These are phyloP conservation scores for Elgonia sp. DNA, from an alignment of 2,888 invertebrate genomes.

Conservation along the genomic window DNA sequence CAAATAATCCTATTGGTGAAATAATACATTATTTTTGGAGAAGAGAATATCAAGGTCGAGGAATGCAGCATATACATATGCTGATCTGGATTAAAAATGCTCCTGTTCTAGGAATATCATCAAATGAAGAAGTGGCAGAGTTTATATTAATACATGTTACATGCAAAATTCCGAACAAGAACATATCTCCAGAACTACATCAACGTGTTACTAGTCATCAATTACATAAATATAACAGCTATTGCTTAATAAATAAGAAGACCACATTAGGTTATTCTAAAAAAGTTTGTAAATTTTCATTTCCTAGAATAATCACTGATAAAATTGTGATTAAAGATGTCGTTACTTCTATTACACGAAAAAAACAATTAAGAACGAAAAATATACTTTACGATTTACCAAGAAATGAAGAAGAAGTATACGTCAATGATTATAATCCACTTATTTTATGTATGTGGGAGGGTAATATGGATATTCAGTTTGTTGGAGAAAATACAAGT, in stretches of 20 bases:
- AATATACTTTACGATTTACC: constrained; percentile 81
- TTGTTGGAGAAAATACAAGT: constrained; percentile 77
- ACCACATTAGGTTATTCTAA: constrained; percentile 39
- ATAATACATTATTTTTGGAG: constrained; percentile 78
- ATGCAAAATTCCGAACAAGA: constrained; percentile 76
- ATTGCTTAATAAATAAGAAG: constrained; percentile 74
- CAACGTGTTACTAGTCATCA: constrained; percentile 79
- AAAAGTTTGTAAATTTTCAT: constrained; percentile 77
- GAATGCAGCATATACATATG: constrained; percentile 78
- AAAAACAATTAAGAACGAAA: constrained; percentile 77
- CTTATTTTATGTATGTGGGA: constrained; percentile 76
- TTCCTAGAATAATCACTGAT: constrained; percentile 74
- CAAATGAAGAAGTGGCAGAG: constrained; percentile 70
- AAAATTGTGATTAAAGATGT: constrained; percentile 70
- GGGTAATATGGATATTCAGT: no score
- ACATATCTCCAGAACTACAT: constrained; percentile 77
- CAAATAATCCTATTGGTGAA: constrained; percentile 76
- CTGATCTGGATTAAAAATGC: constrained; percentile 58
- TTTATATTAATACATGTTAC: constrained; percentile 79
- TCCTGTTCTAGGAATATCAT: constrained; percentile 22
- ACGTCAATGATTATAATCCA: constrained; percentile 78
- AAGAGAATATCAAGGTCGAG: constrained; percentile 79
- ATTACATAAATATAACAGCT: constrained; percentile 80
- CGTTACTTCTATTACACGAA: constrained; percentile 77
- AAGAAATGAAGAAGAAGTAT: constrained; percentile 71